Evolutionary conservation across 1,140 invertebrate species (phyloP).

Genomic region (Oreohelix idahoensis): DNA sequence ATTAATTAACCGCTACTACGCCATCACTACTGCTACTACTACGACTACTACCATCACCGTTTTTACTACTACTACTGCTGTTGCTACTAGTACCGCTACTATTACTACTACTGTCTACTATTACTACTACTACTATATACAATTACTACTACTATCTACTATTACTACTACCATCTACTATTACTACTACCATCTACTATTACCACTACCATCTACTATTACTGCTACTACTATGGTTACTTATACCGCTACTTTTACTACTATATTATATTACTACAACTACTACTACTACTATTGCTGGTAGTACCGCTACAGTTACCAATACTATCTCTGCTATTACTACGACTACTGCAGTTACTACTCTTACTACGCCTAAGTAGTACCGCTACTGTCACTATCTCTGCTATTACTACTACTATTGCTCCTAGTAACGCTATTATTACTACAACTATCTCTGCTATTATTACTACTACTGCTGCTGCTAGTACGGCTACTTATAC

Average conservation of each 20-base stretch:
- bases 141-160: no score
- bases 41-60: no score
- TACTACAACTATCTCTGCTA: neutral
- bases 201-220: no score
- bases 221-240: no score
- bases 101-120: no score
- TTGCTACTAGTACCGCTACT: no score
- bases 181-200: no score
- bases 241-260: conserved; percentile 24
- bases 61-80: no score
- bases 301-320: neutral
- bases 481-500: neutral
- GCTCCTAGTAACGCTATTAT: neutral
- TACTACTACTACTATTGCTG: conserved; percentile 7
- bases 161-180: no score
- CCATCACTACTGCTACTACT: no score
- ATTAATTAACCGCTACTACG: no score
- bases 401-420: conserved; percentile 4
- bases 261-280: conserved; percentile 23
- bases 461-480: neutral
- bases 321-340: neutral
- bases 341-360: neutral
- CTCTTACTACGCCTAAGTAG: neutral
- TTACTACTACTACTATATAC: no score
- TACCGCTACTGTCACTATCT: neutral